These are phyloP conservation scores for Marronus borbonicus DNA, from an alignment of 2,888 invertebrate species.

Conservation along the genomic window DNA sequence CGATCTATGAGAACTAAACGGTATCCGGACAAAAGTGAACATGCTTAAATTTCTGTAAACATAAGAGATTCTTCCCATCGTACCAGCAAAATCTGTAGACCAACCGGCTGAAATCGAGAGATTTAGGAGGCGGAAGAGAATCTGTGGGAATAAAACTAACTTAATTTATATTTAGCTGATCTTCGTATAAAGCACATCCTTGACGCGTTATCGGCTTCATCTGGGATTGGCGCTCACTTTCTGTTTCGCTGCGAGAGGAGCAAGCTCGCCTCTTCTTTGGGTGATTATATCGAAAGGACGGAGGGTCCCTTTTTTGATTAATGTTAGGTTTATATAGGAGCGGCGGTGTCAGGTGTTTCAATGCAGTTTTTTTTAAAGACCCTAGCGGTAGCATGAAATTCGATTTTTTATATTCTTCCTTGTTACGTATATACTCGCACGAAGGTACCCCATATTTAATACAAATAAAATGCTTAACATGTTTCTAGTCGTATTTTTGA, in stretches of 20 bases:
- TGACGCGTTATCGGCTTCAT: slow-evolving; percentile 52
- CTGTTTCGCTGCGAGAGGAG: slow-evolving; percentile 46
- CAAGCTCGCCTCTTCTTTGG: slow-evolving; percentile 45
- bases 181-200: slow-evolving; percentile 53
- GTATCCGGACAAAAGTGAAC: slow-evolving; percentile 32
- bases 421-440: slow-evolving; percentile 10
- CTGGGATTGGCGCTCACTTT: slow-evolving; percentile 51
- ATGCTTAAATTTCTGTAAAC: slow-evolving; percentile 35
- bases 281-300: slow-evolving; percentile 54
- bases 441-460: background rate
- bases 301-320: slow-evolving; percentile 59
- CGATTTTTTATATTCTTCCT: slow-evolving; percentile 40
- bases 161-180: slow-evolving; percentile 58
- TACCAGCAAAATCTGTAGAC: slow-evolving; percentile 27
- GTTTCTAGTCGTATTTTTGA: background rate
- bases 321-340: slow-evolving; percentile 59
- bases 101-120: slow-evolving; percentile 42
- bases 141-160: slow-evolving; percentile 56
- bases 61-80: slow-evolving; percentile 32
- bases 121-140: slow-evolving; percentile 52
- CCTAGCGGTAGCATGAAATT: slow-evolving; percentile 46
- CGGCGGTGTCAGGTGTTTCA: slow-evolving; percentile 57
- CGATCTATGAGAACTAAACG: slow-evolving; percentile 31
- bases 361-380: slow-evolving; percentile 50
- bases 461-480: slow-evolving; percentile 19